Percentiles rank a stretch among this genome's conserved stretches.
Conservation (phyloP, 2,888 invertebrate species). For the Alsophila aescularia region DNA sequence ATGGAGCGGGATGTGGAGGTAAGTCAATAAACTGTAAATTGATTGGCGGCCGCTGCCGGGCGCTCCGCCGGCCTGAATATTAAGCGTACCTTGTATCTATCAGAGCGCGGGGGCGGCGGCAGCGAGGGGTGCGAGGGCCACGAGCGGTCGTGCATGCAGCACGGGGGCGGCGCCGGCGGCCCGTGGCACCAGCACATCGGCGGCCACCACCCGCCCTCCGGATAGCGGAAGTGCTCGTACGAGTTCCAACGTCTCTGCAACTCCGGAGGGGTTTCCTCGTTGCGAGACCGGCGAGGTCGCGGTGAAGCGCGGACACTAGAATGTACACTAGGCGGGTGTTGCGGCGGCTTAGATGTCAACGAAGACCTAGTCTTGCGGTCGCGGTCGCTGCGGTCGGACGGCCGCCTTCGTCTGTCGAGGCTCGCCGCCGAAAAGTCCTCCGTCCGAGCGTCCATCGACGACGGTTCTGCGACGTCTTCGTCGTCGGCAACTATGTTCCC, state of each 20-base stretch:
- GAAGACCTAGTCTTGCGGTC: slow-evolving; percentile 87
- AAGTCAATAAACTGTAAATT: slow-evolving; percentile 18
- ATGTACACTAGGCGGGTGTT: slow-evolving; percentile 58
- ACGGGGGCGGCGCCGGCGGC: slow-evolving; percentile 73
- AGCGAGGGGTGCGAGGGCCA: slow-evolving; percentile 81
- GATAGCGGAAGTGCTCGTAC: slow-evolving; percentile 86
- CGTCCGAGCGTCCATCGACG: slow-evolving; percentile 57
- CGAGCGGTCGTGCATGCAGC: slow-evolving; percentile 76
- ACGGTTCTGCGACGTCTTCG: slow-evolving; percentile 57
- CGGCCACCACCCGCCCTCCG: slow-evolving; percentile 81
- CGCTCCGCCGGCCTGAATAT: slow-evolving; percentile 19
- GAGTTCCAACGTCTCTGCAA: slow-evolving; percentile 80
- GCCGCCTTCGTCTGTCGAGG: slow-evolving; percentile 83
- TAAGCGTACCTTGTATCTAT: slow-evolving; percentile 74
- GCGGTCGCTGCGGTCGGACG: slow-evolving; percentile 83
- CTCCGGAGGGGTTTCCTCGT: slow-evolving; percentile 73
- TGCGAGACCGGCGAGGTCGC: slow-evolving; percentile 66
- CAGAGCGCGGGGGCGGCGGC: slow-evolving; percentile 56
- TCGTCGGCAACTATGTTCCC: slow-evolving; percentile 65
- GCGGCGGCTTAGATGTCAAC: slow-evolving; percentile 80
- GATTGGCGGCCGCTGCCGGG: slow-evolving; percentile 3
- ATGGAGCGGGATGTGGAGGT: neutral
- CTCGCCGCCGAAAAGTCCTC: slow-evolving; percentile 77
- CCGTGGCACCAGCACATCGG: slow-evolving; percentile 80
- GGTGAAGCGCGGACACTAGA: slow-evolving; percentile 70